Evolutionary conservation across 1,140 invertebrate species (phyloP), one percentile per base, ranked within the genome.

Genomic region (Arctopsyche grandis): DNA sequence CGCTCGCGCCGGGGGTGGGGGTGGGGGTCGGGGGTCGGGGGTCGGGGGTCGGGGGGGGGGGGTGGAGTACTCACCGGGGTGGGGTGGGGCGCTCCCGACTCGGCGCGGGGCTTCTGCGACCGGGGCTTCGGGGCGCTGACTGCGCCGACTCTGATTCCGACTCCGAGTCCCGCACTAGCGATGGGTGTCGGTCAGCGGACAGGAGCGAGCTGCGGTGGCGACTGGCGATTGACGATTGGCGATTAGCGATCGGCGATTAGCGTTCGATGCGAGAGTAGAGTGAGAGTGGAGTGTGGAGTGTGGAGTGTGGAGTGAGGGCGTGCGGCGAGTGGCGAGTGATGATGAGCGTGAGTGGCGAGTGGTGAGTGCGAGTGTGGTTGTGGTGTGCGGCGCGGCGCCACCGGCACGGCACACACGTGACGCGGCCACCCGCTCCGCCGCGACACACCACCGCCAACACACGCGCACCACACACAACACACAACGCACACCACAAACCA

Each of bases 351-450:
- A n/a, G 66, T 38, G 69, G 10, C 43, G 12, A 21, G 22, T 12
- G 14, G 16, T 10, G 46, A 38, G 0, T 0, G 66, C 10, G 22
- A 26, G 21, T 12, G 58, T 24, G 24, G 21, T n/a, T 12, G n/a
- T 16, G 1, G n/a, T 7, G 21, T n/a, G 69, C 38, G 26, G 44
- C 10, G 44, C 24, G 38, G 16, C 29, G 69, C 38, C 29, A 38
- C 69, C 16, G 14, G n/a, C 44, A n/a, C 38, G 69, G 38, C 38
- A 48, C 69, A 48, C 69, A 71, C 69, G 69, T 71, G 69, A 71
- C 69, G 63, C 63, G 21, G 63, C 63, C 63, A 26, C 63, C 63
- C 63, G 63, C 63, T 66, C 63, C 63, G 63, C 24, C 63, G 63
- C 63, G 24, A 66, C 63, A 66, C 69, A 22, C 66, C 7, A 44